These are phyloP conservation scores for Alauda arvensis DNA, from an alignment of 2,797 vertebrate species.

Conservation along the genomic window DNA sequence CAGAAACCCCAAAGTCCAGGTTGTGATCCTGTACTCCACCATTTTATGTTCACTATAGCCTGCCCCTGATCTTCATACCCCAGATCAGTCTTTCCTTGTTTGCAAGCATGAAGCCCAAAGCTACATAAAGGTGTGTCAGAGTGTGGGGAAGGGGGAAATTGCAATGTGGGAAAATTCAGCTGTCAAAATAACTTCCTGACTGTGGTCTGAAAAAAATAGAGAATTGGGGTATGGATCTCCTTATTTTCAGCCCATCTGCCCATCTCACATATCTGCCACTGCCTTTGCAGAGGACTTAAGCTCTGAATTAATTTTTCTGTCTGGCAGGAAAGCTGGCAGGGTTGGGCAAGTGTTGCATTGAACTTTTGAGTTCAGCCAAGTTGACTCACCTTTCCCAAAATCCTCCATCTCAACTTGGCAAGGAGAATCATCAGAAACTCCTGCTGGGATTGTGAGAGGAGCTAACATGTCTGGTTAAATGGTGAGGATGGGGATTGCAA, in stretches of 20 bases:
- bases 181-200: neutral
- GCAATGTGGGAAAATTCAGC: neutral
- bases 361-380: neutral
- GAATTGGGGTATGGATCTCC: neutral
- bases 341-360: neutral
- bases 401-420: neutral
- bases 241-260: neutral
- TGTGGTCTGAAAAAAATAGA: neutral
- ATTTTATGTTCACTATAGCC: neutral
- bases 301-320: neutral
- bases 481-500: neutral
- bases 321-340: neutral
- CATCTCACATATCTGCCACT: neutral
- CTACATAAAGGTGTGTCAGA: neutral
- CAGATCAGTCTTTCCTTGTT: neutral
- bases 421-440: neutral
- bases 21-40: neutral
- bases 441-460: neutral
- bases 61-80: neutral
- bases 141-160: neutral
- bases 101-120: neutral
- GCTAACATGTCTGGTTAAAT: neutral
- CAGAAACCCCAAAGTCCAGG: neutral
- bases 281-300: neutral
- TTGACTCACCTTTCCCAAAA: neutral